Evolutionary conservation across 2,113 vertebrate genomes (phyloP).

Genomic region (Loxodonta africana): DNA sequence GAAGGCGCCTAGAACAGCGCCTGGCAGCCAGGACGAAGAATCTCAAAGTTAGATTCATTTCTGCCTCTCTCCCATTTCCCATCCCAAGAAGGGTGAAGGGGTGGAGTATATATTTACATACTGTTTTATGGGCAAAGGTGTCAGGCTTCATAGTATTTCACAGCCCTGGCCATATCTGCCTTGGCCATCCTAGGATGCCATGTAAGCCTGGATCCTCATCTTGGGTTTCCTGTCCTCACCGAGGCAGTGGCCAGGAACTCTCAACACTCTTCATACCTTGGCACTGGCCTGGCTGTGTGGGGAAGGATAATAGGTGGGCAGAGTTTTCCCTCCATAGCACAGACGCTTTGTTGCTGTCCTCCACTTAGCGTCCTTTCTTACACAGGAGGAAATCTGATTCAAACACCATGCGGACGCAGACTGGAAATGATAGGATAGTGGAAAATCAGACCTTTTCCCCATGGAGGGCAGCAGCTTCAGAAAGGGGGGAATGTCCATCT

Average conservation of each 20-base stretch:
- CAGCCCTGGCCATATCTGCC: too few species aligned
- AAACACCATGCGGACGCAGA: background rate
- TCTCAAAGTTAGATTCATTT: background rate
- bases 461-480: background rate
- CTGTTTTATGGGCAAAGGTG: background rate
- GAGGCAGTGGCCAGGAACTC: background rate
- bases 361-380: background rate
- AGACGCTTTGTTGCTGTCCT: accelerated
- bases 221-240: background rate
- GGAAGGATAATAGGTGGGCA: background rate
- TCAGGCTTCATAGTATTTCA: background rate
- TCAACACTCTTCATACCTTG: accelerated
- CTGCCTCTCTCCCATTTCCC: background rate
- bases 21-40: background rate
- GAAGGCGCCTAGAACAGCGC: background rate
- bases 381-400: background rate
- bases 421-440: background rate
- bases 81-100: too few species aligned
- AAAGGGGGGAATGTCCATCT: background rate
- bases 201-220: background rate
- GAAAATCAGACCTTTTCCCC: background rate
- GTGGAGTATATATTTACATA: too few species aligned
- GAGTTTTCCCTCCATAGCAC: background rate
- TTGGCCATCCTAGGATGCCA: background rate
- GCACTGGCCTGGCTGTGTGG: background rate